Conservation (phyloP, 2,888 invertebrate species). For the Synanthedon vespiformis region DNA sequence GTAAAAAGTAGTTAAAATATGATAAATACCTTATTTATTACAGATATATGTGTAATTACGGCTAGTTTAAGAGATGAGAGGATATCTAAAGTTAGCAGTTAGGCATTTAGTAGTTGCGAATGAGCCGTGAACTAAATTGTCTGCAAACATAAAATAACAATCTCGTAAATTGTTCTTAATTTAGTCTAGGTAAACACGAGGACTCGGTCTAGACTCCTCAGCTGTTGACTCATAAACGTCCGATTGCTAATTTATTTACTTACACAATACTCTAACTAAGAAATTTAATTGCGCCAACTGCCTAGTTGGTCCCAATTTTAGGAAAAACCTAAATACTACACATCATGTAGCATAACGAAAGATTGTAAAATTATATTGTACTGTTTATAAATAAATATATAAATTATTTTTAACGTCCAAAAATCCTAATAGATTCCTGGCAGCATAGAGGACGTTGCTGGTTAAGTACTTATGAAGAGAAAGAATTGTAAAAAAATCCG, state of each 20-base stretch:
- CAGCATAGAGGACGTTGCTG: too few relatives aligned
- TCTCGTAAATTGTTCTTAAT: constrained; percentile 57
- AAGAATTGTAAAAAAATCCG: too few relatives aligned
- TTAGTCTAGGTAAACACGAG: constrained; percentile 37
- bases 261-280: neutral
- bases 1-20: too few relatives aligned
- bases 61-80: neutral
- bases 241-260: neutral
- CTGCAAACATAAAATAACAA: constrained; percentile 52
- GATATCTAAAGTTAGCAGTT: constrained; percentile 1
- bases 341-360: too few relatives aligned
- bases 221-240: constrained; percentile 20
- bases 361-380: too few relatives aligned
- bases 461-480: too few relatives aligned
- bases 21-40: too few relatives aligned
- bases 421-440: too few relatives aligned
- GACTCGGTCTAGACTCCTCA: constrained; percentile 22
- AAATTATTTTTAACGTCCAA: too few relatives aligned
- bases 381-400: too few relatives aligned
- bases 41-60: too few relatives aligned
- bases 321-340: neutral
- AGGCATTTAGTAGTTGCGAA: constrained; percentile 7
- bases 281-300: neutral
- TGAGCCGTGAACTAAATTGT: constrained; percentile 54
- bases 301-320: neutral